Evolutionary conservation across 2,797 vertebrate species (phyloP).

Genomic region (Pithecia hirsuta): DNA sequence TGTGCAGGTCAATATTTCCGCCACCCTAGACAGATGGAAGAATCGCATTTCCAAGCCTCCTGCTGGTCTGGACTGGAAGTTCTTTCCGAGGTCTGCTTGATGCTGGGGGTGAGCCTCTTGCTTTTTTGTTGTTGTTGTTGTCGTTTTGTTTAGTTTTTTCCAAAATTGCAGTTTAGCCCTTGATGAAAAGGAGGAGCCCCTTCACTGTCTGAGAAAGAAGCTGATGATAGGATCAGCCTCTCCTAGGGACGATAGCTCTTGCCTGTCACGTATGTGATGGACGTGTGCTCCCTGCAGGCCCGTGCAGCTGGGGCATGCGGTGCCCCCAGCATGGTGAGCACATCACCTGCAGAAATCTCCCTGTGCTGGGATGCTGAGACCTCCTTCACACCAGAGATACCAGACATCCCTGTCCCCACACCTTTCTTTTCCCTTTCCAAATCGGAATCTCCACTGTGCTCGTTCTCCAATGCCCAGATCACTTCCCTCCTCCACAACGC

Average conservation of each 20-base stretch:
- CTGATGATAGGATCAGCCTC: neutral
- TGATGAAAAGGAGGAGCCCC: neutral
- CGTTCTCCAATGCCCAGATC: neutral
- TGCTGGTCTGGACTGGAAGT: slow-evolving; percentile 14
- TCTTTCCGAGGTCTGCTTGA: neutral
- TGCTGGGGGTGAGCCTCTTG: neutral
- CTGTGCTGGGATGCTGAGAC: neutral
- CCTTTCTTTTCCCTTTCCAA: neutral
- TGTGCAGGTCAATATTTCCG: neutral
- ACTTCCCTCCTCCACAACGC: rapidly evolving
- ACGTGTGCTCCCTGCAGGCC: neutral
- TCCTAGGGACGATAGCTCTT: neutral
- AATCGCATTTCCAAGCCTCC: neutral
- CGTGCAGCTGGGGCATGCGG: neutral
- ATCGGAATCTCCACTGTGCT: neutral
- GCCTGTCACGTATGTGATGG: neutral
- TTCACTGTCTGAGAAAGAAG: neutral
- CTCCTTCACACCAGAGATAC: neutral
- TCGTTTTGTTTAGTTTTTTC: neutral
- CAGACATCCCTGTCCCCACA: neutral
- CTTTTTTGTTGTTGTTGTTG: neutral
- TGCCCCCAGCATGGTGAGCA: neutral
- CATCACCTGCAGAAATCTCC: neutral
- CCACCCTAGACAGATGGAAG: neutral
- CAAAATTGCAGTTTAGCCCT: neutral